These are phyloP conservation scores for Drosophila pectinifera DNA, from an alignment of 1,140 invertebrate species.

Conservation along the genomic window DNA sequence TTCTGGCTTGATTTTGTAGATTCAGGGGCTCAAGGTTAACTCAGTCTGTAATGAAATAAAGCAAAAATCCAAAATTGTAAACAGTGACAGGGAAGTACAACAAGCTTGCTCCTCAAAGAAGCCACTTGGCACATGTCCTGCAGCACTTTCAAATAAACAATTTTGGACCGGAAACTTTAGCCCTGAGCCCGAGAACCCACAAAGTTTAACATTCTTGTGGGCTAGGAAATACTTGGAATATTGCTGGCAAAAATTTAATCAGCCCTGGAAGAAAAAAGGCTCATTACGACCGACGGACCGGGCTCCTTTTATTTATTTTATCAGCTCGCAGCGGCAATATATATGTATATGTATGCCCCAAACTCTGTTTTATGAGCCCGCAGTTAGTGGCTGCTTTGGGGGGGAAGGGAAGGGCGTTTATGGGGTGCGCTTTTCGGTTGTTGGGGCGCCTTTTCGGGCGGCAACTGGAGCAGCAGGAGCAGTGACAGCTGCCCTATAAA, in stretches of 20 bases:
- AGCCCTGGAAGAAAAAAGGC: slow-evolving; percentile 24
- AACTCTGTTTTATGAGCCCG: slow-evolving; percentile 33
- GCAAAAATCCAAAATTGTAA: not conserved
- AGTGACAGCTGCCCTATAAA: slow-evolving; percentile 73
- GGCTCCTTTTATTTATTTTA: slow-evolving; percentile 37
- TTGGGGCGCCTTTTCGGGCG: slow-evolving; percentile 1
- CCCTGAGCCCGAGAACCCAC: not conserved
- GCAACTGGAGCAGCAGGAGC: slow-evolving; percentile 35
- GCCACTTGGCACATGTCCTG: slow-evolving; percentile 4
- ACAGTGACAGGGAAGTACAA: not conserved
- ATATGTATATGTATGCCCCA: slow-evolving; percentile 12
- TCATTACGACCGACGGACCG: slow-evolving; percentile 20
- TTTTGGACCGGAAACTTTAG: slow-evolving; percentile 8
- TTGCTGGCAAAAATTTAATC: slow-evolving; percentile 37
- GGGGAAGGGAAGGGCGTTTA: not conserved
- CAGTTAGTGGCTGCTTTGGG: slow-evolving; percentile 28
- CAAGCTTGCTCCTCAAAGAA: not conserved
- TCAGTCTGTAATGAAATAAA: not conserved
- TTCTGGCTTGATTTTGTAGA: no score
- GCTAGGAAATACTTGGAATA: slow-evolving; percentile 24
- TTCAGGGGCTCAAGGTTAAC: no score
- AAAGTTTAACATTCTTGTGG: slow-evolving; percentile 23
- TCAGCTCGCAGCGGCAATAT: slow-evolving; percentile 13
- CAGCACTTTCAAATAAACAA: slow-evolving; percentile 4
- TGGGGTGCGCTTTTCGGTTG: slow-evolving; percentile 5